Evolutionary conservation across 2,888 invertebrate species (phyloP).

Genomic region (Alsophila aescularia): DNA sequence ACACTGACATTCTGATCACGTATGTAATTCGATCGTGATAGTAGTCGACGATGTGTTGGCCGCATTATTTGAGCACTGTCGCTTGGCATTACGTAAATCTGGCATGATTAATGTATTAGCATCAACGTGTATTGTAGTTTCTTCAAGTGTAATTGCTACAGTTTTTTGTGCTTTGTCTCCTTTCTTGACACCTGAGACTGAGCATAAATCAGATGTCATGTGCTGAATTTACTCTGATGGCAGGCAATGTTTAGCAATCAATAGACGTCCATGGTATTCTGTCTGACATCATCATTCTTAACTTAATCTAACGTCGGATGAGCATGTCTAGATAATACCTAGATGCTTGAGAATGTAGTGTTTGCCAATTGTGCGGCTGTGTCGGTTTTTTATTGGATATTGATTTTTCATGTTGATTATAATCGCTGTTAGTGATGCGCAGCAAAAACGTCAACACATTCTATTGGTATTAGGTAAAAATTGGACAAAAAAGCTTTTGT

Average conservation of each 20-base stretch:
- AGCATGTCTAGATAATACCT: conserved; percentile 51
- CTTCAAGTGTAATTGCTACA: conserved; percentile 67
- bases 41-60: conserved; percentile 49
- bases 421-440: conserved; percentile 51
- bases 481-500: conserved; percentile 63
- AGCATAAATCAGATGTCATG: conserved; percentile 80
- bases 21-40: conserved; percentile 51
- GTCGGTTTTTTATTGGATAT: conserved; percentile 51
- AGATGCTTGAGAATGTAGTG: conserved; percentile 48
- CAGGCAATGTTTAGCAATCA: conserved; percentile 67
- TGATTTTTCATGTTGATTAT: conserved; percentile 58
- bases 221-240: conserved; percentile 65
- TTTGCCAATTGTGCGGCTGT: conserved; percentile 41
- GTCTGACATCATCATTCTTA: conserved; percentile 67
- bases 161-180: conserved; percentile 65
- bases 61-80: conserved; percentile 51
- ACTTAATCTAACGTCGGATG: conserved; percentile 48
- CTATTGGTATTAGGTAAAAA: conserved; percentile 65
- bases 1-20: conserved; percentile 46
- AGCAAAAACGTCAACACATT: conserved; percentile 66
- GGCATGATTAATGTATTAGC: conserved; percentile 68
- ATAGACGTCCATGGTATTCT: conserved; percentile 62
- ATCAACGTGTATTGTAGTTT: conserved; percentile 65
- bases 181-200: conserved; percentile 74
- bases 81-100: conserved; percentile 59